phyloP scores from a whole-genome alignment of 1,140 invertebrate genomes.

The Anastatus disparis region DNA sequence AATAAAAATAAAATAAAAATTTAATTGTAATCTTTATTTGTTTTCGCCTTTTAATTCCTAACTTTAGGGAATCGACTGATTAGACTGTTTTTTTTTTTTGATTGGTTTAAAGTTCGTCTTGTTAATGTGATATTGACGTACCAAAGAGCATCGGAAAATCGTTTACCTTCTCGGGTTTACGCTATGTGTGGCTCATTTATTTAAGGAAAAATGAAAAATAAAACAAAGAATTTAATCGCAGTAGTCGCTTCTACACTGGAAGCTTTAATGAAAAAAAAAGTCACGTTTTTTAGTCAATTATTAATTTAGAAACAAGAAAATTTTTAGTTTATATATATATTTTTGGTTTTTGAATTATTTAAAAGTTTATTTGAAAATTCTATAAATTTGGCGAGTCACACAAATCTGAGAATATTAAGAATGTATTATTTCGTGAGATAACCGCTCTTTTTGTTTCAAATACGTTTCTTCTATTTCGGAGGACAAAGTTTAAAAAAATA shows the following conservation, averaged over 20 bases:
- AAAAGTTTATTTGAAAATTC: slow-evolving; percentile 6
- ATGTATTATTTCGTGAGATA: slow-evolving; percentile 49
- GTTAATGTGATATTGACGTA: slow-evolving; percentile 67
- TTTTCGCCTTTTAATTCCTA: slow-evolving; percentile 52
- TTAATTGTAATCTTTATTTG: slow-evolving; percentile 56
- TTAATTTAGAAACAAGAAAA: slow-evolving; percentile 17
- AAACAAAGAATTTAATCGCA: not conserved
- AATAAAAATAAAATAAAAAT: no score
- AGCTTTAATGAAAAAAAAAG: slow-evolving; percentile 15
- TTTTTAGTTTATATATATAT: no score
- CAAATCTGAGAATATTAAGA: slow-evolving; percentile 45
- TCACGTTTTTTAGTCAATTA: slow-evolving; percentile 30
- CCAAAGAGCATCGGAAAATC: slow-evolving; percentile 67
- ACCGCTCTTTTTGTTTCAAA: slow-evolving; percentile 42
- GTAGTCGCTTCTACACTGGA: slow-evolving; percentile 21
- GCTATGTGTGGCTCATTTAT: slow-evolving; percentile 38
- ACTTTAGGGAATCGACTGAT: slow-evolving; percentile 59
- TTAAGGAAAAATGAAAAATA: slow-evolving; percentile 24
- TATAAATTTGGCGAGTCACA: slow-evolving; percentile 28
- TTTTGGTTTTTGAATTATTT: slow-evolving; percentile 10
- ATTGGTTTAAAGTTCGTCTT: slow-evolving; percentile 63
- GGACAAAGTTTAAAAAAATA: slow-evolving; percentile 45
- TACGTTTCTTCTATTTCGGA: slow-evolving; percentile 47
- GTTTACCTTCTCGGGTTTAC: slow-evolving; percentile 49
- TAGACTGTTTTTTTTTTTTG: slow-evolving; percentile 57